These are phyloP conservation scores for Melikaiella ostensackeni DNA, from an alignment of 2,888 invertebrate genomes.

Conservation along the genomic window DNA sequence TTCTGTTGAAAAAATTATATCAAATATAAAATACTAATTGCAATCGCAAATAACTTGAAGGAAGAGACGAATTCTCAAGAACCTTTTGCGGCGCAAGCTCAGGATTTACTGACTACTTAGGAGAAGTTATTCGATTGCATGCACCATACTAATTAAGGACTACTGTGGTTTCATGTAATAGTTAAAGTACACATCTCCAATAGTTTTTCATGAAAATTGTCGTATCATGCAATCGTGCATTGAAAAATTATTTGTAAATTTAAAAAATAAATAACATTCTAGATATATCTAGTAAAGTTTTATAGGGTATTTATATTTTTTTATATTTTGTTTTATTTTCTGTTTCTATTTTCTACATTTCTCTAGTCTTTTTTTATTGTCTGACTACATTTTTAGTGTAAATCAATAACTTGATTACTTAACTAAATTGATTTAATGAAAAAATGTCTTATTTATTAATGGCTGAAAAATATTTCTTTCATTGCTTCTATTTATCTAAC, in stretches of 20 bases:
- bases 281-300: too few species aligned
- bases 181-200: not conserved
- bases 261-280: not conserved
- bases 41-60: not conserved
- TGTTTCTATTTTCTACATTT: too few species aligned
- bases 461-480: too few species aligned
- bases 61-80: conserved; percentile 1
- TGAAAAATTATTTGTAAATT: not conserved
- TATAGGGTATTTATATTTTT: too few species aligned
- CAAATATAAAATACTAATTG: not conserved
- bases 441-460: too few species aligned
- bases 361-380: too few species aligned
- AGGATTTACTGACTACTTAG: conserved; percentile 27
- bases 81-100: conserved; percentile 35
- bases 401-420: too few species aligned
- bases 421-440: too few species aligned
- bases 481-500: too few species aligned
- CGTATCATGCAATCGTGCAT: not conserved
- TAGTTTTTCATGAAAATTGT: conserved; percentile 8
- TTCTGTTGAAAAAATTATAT: too few species aligned
- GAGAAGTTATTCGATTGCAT: conserved; percentile 25
- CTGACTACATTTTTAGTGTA: too few species aligned
- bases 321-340: too few species aligned
- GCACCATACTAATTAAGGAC: conserved; percentile 25
- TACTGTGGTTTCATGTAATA: not conserved